Conservation (phyloP, 2,888 invertebrate genomes). For the Nephrocerus scutellatus region DNA sequence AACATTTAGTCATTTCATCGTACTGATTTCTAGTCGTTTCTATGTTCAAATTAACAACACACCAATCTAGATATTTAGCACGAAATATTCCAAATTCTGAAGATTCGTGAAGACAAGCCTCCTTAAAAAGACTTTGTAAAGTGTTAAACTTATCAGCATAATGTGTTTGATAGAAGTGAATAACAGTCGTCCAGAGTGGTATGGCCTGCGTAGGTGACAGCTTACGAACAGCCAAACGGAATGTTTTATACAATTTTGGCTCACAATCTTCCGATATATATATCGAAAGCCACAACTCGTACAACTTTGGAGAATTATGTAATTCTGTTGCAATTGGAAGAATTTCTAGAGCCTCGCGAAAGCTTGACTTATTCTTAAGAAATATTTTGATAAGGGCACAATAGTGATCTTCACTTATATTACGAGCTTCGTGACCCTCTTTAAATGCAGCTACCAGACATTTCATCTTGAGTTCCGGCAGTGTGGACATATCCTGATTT, state of each 20-base stretch:
- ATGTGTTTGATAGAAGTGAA: conserved; percentile 36
- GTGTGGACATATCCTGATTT: conserved; percentile 47
- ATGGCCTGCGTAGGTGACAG: conserved; percentile 27
- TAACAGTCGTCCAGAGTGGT: conserved; percentile 34
- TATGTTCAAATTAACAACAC: conserved; percentile 36
- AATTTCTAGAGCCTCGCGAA: conserved; percentile 30
- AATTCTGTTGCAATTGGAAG: conserved; percentile 48
- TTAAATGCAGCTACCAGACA: conserved; percentile 50
- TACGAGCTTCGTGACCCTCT: conserved; percentile 49
- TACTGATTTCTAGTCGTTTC: conserved; percentile 58
- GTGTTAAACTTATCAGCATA: conserved; percentile 29
- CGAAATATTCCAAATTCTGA: conserved; percentile 35
- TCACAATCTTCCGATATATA: conserved; percentile 47
- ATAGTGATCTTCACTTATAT: conserved; percentile 51
- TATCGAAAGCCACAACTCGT: conserved; percentile 50
- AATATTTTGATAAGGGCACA: conserved; percentile 50
- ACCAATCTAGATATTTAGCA: conserved; percentile 34
- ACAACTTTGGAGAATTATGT: conserved; percentile 48
- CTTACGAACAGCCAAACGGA: conserved; percentile 38
- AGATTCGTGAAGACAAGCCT: conserved; percentile 30
- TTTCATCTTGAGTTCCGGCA: conserved; percentile 50
- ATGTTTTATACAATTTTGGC: conserved; percentile 44
- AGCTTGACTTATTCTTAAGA: no score
- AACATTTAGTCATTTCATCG: conserved; percentile 52
- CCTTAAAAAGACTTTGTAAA: conserved; percentile 31